Base-by-base conservation (phyloP, 2,888 invertebrate genomes). In the Fragum fragum region DNA sequence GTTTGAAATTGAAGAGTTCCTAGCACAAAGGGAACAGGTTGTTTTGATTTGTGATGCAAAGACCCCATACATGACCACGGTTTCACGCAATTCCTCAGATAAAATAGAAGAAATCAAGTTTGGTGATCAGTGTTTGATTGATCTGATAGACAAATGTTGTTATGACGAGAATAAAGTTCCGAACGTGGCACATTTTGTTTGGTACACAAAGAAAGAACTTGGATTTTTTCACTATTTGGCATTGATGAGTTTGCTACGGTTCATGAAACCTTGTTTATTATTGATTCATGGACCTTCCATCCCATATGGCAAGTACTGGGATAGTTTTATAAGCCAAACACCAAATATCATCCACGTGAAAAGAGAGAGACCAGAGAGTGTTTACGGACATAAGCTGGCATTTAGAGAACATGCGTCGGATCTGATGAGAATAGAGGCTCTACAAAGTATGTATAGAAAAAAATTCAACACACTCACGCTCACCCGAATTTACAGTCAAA, bases 341-440 rank as follows among this genome's bases (percentile, higher is more conserved):
- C 87, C 88, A 1, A 86, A 88, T 63, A 66, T 90, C 9, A 78
- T 90, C 0, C 86, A 85, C 52, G 84, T 90, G n/a, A 57, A 72
- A 0, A 28, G 82, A 21, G 68, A 76, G 1, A 63, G 76, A 16
- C 87, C 88, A 0, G 29, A 18, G 0, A 52, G 73, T 1, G 76
- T 90, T 5, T 88, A 85, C 63, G 89, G 89, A 11, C 26, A 83
- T 16, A 73, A 59, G 55, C 61, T 90, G n/a, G 74, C 76, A 0
- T 82, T 57, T n/a, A 53, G 74, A 1, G 88, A 90, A 63, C 90
- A 90, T 82, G 79, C 87, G 14, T 81, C 89, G 0, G 90, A 90
- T 61, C 76, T 90, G 3, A 86, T 85, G 52, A 72, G 89, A 53
- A 83, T 89, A 11, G 81, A 88, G 66, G 87, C 86, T 2, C 55